Evolutionary conservation across 2,797 vertebrate genomes (phyloP).

Genomic region (Poeciliopsis infans): DNA sequence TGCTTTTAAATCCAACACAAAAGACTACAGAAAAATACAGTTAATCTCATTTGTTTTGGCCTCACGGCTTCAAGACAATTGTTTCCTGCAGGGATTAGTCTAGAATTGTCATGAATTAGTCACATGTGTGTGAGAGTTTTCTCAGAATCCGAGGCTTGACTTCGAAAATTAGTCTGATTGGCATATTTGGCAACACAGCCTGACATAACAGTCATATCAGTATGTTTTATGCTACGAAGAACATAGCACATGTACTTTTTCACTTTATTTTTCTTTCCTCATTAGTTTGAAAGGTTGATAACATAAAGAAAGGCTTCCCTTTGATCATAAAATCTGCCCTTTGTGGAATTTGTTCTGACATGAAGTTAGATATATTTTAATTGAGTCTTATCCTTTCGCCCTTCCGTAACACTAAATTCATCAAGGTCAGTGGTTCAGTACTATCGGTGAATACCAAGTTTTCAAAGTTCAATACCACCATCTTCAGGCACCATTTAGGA

Average conservation of each 20-base stretch:
- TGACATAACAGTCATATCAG: background rate
- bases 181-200: background rate
- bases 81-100: background rate
- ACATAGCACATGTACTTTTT: background rate
- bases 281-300: background rate
- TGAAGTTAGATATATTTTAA: background rate
- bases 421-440: background rate
- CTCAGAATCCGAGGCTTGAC: background rate
- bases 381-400: background rate
- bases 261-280: background rate
- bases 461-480: background rate
- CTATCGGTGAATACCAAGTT: background rate
- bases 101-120: background rate
- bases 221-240: background rate
- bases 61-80: background rate
- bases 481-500: background rate
- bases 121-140: background rate
- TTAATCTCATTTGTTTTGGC: conserved; percentile 9
- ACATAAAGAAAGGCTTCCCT: background rate
- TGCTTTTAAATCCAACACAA: conserved; percentile 9
- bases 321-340: background rate
- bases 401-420: background rate
- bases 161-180: background rate
- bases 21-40: conserved; percentile 3
- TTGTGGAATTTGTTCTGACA: background rate